Percentiles rank a stretch among this genome's conserved stretches.
These are phyloP conservation scores for Rhinoraja longicauda DNA, from an alignment of 2,797 vertebrate species.

Conservation along the genomic window DNA sequence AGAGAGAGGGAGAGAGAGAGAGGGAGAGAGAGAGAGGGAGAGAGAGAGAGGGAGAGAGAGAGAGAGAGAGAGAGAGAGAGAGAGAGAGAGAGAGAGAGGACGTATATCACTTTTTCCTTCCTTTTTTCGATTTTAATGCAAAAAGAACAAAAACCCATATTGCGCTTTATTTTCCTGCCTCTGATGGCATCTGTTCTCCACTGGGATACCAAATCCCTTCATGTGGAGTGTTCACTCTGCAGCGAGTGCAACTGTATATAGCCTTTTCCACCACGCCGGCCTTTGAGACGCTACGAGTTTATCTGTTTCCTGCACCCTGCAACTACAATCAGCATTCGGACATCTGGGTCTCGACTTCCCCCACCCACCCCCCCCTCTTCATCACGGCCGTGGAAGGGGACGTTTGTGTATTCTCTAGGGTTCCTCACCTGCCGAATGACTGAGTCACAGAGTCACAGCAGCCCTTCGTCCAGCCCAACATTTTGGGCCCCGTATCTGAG, in stretches of 20 bases:
- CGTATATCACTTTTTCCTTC: constrained; percentile 57
- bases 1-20: constrained; percentile 51
- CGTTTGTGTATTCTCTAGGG: background rate
- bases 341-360: background rate
- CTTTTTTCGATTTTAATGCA: constrained; percentile 52
- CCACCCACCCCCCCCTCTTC: background rate
- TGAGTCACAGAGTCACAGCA: no score
- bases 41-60: constrained; percentile 57
- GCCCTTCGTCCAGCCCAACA: no score
- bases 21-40: constrained; percentile 53
- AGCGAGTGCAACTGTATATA: no score
- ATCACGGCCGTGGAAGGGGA: background rate
- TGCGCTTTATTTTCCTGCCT: constrained; percentile 65
- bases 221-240: constrained; percentile 49
- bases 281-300: constrained; percentile 4
- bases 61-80: constrained; percentile 49
- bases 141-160: constrained; percentile 65
- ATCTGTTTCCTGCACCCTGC: constrained; percentile 30
- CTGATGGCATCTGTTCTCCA: constrained; percentile 49
- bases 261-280: background rate
- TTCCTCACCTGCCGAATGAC: background rate
- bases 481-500: no score
- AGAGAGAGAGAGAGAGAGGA: constrained; percentile 51
- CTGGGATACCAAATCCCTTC: constrained; percentile 55
- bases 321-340: background rate